Evolutionary conservation across 2,113 vertebrate genomes (phyloP).

Genomic region (Barnardius zonarius): DNA sequence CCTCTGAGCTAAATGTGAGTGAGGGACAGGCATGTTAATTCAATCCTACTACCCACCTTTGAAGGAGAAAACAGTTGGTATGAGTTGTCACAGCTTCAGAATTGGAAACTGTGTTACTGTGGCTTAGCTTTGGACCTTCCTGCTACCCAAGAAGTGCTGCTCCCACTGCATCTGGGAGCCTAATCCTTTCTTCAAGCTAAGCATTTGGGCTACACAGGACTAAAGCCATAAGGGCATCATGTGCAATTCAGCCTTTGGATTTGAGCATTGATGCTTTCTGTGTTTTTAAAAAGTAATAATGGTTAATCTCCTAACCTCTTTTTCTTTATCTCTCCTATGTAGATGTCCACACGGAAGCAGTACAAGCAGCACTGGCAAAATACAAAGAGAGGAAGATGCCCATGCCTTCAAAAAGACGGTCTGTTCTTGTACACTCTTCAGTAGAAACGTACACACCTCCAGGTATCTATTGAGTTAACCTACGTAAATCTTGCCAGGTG

Average conservation of each 20-base stretch:
- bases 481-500: background rate
- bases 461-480: conserved; percentile 73
- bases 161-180: background rate
- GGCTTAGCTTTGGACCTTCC: background rate
- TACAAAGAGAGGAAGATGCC: conserved; percentile 97
- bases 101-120: background rate
- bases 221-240: background rate
- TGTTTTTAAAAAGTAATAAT: background rate
- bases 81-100: background rate
- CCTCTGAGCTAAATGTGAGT: background rate
- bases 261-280: background rate
- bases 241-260: background rate
- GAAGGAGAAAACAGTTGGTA: background rate
- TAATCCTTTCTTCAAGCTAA: background rate
- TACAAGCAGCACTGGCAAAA: conserved; percentile 93
- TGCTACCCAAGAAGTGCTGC: background rate
- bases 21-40: background rate
- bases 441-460: conserved; percentile 91
- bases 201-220: background rate
- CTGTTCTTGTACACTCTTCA: conserved; percentile 87
- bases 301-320: background rate
- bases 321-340: background rate
- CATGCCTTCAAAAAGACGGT: conserved; percentile 95
- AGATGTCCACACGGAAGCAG: conserved; percentile 97
- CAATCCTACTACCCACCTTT: background rate